Percentiles rank a stretch among this genome's conserved stretches.
These are phyloP conservation scores for Stratiomys singularior DNA, from an alignment of 2,888 invertebrate genomes.

Conservation along the genomic window DNA sequence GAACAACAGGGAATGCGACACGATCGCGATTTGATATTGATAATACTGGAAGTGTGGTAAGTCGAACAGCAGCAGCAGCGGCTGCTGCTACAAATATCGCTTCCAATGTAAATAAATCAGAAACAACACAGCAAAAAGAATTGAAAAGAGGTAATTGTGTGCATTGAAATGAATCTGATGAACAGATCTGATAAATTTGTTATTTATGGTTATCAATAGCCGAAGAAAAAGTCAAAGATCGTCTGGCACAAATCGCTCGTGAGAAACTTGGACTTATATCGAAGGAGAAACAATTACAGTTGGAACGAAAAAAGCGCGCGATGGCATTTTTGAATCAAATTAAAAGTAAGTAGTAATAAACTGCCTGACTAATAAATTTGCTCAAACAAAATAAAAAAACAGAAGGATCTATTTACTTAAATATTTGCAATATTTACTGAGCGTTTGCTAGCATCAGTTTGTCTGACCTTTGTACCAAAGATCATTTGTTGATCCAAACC, in stretches of 20 bases:
- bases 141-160: constrained; percentile 55
- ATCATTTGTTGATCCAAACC: too few species aligned
- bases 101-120: constrained; percentile 54
- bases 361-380: too few species aligned
- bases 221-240: constrained; percentile 71
- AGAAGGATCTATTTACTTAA: too few species aligned
- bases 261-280: constrained; percentile 70
- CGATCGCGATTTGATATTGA: constrained; percentile 55
- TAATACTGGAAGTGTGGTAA: constrained; percentile 52
- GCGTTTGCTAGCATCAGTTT: too few species aligned
- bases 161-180: too few species aligned
- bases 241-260: constrained; percentile 69
- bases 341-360: constrained; percentile 58
- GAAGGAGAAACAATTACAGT: constrained; percentile 71
- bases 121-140: constrained; percentile 56
- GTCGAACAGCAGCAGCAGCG: constrained; percentile 22
- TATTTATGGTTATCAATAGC: constrained; percentile 61
- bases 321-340: constrained; percentile 77
- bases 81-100: constrained; percentile 52
- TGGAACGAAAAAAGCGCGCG: constrained; percentile 82
- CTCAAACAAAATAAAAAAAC: too few species aligned
- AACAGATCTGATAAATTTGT: too few species aligned
- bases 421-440: too few species aligned
- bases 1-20: not conserved
- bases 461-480: too few species aligned